Evolutionary conservation across 2,888 invertebrate species (phyloP), one percentile per base, ranked within the genome.

Genomic region (Dynastes hyllus): DNA sequence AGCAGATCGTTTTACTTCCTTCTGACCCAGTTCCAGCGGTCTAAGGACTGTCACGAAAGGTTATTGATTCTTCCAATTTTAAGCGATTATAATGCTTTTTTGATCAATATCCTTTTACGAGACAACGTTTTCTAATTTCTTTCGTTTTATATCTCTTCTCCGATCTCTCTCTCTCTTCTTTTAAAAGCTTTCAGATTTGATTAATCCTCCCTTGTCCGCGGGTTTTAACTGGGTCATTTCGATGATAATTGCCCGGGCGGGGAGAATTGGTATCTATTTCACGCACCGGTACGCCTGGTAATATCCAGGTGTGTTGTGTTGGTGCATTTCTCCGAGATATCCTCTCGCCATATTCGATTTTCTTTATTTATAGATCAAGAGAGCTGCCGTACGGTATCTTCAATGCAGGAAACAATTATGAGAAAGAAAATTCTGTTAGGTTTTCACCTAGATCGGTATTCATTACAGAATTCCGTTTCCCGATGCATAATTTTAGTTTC

Each of bases 381-480:
- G 40, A 69, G 69, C 13, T 29, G 11, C 3, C 5, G 13, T 63
- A 29, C 29, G 55, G 9, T 32, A 32, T 29, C 50, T 69, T 27
- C 29, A 9, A 51, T 51, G 27, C 22, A 29, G 6, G 51, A 50
- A 50, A 51, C 51, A 69, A 69, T 69, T 29, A 29, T 69, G 69
- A 16, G 69, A 51, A 51, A 16, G 69, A 51, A 69, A 51, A 51
- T 29, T 22, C 27, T 69, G 50, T 29, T 63, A 63, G 9, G 11
- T 63, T 63, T 63, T 63, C 63, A 63, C 63, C 63, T 63, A 63
- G 63, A 63, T 63, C 13, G 63, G 63, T 5, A 32, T 63, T 63
- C 5, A 2, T 11, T 32, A 5, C 29, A 29, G 29, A 4, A 61
- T 61, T 37, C 61, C 22, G 29, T 61, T 61, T 61, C 27, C 27